Evolutionary conservation across 2,113 vertebrate genomes (phyloP).

Genomic region (Psophia crepitans): DNA sequence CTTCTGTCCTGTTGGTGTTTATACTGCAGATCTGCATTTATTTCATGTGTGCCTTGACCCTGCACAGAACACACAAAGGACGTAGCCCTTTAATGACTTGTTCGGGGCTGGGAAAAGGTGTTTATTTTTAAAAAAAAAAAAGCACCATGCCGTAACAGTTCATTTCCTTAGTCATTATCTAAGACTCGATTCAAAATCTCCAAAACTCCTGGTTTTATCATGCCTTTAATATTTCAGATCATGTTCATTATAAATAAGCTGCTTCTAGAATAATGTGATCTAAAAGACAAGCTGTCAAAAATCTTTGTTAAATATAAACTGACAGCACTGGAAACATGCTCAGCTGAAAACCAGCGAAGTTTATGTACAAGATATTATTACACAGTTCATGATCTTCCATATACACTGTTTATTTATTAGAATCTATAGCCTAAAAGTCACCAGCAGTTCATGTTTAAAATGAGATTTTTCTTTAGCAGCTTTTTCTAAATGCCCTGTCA

Average conservation of each 20-base stretch:
- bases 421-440: background rate
- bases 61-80: background rate
- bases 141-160: background rate
- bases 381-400: constrained; percentile 8
- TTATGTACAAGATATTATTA: constrained; percentile 10
- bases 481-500: background rate
- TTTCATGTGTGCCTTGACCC: background rate
- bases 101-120: background rate
- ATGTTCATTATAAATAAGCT: constrained; percentile 24
- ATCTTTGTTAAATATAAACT: constrained; percentile 33
- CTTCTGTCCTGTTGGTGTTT: background rate
- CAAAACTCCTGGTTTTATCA: background rate
- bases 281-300: constrained; percentile 44
- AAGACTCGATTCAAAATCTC: background rate
- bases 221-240: background rate
- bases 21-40: background rate
- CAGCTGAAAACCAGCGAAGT: constrained; percentile 2
- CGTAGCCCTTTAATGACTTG: accelerated
- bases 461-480: background rate
- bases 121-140: background rate
- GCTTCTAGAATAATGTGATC: background rate
- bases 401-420: constrained; percentile 9
- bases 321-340: background rate
- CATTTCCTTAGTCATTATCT: background rate
- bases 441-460: background rate